Base-by-base conservation (phyloP, 2,888 invertebrate genomes). In the Phortica magna region DNA sequence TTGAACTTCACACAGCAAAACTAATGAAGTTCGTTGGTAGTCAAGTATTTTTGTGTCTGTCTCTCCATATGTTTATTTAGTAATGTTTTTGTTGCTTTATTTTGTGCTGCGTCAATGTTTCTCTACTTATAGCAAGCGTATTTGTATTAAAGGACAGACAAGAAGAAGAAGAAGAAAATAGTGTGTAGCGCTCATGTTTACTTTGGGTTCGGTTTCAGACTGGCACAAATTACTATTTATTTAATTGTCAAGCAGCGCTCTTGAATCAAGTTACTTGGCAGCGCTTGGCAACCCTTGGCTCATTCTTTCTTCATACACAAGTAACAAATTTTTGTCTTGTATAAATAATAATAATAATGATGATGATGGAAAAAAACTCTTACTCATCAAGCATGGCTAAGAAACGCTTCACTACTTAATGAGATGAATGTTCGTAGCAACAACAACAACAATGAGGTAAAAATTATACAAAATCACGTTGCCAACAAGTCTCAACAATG, bases 401-500 rank as follows among this genome's bases (percentile, higher is more conserved):
- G 31, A 31, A 31, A 31, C 31, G 31, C 31, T 31, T 4, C 31
- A 4, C 31, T 31, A 4, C 61, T 12, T 17, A 61, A 19, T 61
- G 61, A 17, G 61, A 22, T 61, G 22, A 61, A 22, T 61, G 82
- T 77, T 55, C 41, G 73, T 78, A 73, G 68, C 73, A 65, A 53
- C 9, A 19, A 74, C 12, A 55, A 22, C 19, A 22, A 59, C 10
- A 59, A 14, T 19, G 59, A 59, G 9, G 59, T 59, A 9, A 19
- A 61, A 61, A 71, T 48, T 85, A 83, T 85, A 85, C 81, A 79
- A 85, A 87, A 85, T 85, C 87, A 88, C 87, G 85, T 79, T 88
- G 87, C 85, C 88, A 87, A 77, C 83, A 80, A 85, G 89, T 88
- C 88, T 89, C 89, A 88, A 88, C 82, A 77, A 84, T 89, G 89